phyloP scores from a whole-genome alignment of 2,113 vertebrate genomes.

The Cathartes aura region DNA sequence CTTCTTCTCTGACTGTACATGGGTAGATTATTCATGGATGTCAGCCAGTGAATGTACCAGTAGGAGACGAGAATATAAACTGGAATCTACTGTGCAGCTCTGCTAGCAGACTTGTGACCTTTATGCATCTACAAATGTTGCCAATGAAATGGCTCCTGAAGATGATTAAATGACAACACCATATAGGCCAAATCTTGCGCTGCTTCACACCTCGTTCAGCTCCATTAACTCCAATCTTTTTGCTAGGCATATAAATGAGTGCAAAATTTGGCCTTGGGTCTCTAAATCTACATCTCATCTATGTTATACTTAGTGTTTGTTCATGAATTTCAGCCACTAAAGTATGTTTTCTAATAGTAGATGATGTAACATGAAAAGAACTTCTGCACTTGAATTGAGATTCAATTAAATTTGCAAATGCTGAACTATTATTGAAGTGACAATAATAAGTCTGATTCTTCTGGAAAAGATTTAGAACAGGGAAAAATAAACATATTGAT shows the following conservation, averaged over 20 bases:
- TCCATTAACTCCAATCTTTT: neutral
- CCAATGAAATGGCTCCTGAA: slow-evolving; percentile 2
- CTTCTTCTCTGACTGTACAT: neutral
- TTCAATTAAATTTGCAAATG: neutral
- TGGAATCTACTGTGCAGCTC: slow-evolving; percentile 21
- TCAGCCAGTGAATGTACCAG: slow-evolving; percentile 21
- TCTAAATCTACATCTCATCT: neutral
- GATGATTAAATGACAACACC: neutral
- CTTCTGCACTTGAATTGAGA: neutral
- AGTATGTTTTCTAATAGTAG: neutral
- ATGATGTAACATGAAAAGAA: slow-evolving; percentile 1
- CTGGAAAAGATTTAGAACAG: neutral
- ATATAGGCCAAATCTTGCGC: slow-evolving; percentile 5
- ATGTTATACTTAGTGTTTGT: neutral
- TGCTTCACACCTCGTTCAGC: slow-evolving; percentile 29
- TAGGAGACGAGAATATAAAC: slow-evolving; percentile 18
- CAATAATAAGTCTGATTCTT: neutral
- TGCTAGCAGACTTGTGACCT: slow-evolving; percentile 9
- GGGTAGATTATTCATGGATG: neutral
- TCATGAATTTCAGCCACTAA: neutral
- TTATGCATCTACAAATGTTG: neutral
- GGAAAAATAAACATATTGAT: neutral
- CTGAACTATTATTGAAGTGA: neutral
- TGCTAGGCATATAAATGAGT: neutral
- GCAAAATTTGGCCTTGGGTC: slow-evolving; percentile 3